Evolutionary conservation across 2,113 vertebrate genomes (phyloP).

Genomic region (Nesospiza acunhae): DNA sequence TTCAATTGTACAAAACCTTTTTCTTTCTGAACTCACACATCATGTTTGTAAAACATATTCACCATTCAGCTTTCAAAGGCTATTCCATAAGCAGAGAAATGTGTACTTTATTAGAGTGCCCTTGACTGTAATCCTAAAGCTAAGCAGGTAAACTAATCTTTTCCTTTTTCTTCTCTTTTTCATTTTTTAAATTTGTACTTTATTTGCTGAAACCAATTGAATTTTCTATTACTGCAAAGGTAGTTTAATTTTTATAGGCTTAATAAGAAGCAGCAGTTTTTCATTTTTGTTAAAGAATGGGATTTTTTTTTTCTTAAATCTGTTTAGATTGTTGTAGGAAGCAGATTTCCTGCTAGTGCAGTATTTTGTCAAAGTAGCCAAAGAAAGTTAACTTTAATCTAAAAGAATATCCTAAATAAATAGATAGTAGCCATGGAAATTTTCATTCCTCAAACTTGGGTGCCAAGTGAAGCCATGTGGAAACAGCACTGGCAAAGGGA

Average conservation of each 20-base stretch:
- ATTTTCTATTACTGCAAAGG: neutral
- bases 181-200: neutral
- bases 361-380: neutral
- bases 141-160: neutral
- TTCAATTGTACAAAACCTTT: neutral
- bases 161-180: neutral
- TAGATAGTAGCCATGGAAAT: neutral
- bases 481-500: neutral
- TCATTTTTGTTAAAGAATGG: neutral
- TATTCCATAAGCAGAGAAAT: neutral
- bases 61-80: neutral
- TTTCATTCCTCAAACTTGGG: neutral
- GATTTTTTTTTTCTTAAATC: neutral
- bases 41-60: neutral
- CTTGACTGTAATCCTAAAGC: neutral
- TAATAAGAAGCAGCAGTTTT: neutral
- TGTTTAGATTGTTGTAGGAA: neutral
- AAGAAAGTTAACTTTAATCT: neutral
- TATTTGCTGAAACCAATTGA: neutral
- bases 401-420: neutral
- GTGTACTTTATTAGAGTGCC: neutral
- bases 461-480: neutral
- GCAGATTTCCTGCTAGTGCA: neutral
- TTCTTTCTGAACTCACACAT: neutral
- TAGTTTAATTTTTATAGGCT: neutral